Conservation (phyloP, 2,113 vertebrate species). For the Rostratula benghalensis region DNA sequence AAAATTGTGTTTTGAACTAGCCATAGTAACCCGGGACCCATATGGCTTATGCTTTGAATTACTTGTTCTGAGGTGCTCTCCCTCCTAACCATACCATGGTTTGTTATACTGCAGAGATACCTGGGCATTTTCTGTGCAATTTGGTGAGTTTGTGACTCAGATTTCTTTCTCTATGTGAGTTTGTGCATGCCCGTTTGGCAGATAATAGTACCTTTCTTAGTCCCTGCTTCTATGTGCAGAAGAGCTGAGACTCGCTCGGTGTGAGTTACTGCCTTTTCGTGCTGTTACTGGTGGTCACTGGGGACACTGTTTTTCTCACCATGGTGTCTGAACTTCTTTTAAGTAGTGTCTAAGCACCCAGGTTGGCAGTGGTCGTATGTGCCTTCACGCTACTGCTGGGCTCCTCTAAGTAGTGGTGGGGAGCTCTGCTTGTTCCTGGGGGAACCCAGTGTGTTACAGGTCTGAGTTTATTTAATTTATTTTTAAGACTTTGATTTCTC, state of each 20-base stretch:
- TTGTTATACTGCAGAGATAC: neutral
- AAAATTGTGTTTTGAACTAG: neutral
- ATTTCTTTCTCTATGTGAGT: neutral
- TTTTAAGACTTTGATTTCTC: neutral
- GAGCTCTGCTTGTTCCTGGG: neutral
- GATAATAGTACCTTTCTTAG: neutral
- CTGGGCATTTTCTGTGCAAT: neutral
- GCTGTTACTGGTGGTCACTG: neutral
- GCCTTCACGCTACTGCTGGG: neutral
- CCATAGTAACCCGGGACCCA: neutral
- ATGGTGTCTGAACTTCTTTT: too few relatives aligned
- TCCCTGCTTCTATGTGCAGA: neutral
- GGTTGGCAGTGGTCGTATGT: neutral
- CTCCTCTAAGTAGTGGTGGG: neutral
- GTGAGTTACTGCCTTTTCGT: neutral
- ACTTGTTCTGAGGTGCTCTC: neutral
- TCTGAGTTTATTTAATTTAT: neutral
- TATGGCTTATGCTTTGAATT: neutral
- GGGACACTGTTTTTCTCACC: too few relatives aligned
- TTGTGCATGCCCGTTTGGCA: neutral
- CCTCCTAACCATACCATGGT: neutral
- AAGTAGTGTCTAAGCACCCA: too few relatives aligned
- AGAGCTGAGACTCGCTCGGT: accelerated
- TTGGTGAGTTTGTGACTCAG: neutral
- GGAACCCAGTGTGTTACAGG: neutral